Base-by-base conservation (phyloP, 1,140 invertebrate genomes). In the Drosophila sucinea region DNA sequence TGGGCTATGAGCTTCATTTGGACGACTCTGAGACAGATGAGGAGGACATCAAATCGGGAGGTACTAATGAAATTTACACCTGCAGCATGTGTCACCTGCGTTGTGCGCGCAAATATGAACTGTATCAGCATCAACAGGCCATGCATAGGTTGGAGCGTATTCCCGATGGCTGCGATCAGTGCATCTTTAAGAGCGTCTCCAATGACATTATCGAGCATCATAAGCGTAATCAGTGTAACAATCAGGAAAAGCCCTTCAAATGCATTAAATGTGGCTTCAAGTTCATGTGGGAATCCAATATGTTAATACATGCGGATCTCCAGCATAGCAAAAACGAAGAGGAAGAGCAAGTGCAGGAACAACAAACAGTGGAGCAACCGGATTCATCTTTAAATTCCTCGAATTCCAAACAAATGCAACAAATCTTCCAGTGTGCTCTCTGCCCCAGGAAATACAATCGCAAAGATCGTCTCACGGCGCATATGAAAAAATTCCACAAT, bases 361-460 rank as follows among this genome's bases (percentile, higher is more conserved):
- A 57, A 29, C 10, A 51, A 3, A 5, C 40, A 1, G 56, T 23
- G 0, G 60, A 93, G 0, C 73, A 82, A 8, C 87, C 60, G 77
- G 73, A 63, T 8, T 10, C 44, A 3, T 4, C n/a, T 3, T 25
- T 51, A 17, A 51, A 51, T 27, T 27, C 44, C 0, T 51, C 56
- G 5, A 35, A 25, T 30, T 4, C 56, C 32, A 58, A 32, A 33
- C 56, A 58, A 38, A 11, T 25, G 2, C 56, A 67, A n/a, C 76
- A 93, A 68, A 81, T 89, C 27, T 94, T 93, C 65, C 92, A 94
- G 69, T 94, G 94, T 62, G 91, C 92, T 29, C 81, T 93, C 4
- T 94, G 94, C 66, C 90, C 93, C 11, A 92, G 93, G 57, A 93
- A 93, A 77, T 94, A 94, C 57, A 93, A 93, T 67, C 92, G 93